Conservation (phyloP, 2,888 invertebrate genomes). For the Lycophotia porphyrea region DNA sequence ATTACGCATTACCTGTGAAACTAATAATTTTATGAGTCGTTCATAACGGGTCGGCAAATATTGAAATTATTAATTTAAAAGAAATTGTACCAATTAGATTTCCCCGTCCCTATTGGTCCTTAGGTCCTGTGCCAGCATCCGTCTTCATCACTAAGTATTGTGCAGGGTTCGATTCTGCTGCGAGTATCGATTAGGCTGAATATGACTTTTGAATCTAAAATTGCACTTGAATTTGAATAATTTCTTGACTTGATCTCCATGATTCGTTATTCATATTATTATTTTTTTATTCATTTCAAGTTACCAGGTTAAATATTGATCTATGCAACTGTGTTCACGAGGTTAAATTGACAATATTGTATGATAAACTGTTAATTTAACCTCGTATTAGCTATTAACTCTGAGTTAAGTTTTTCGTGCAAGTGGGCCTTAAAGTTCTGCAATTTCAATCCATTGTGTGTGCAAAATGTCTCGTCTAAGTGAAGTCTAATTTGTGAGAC, state of each 20-base stretch:
- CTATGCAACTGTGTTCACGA: no score
- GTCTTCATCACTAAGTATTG: background rate
- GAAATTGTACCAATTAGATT: background rate
- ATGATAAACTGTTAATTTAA: no score
- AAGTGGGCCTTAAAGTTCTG: no score
- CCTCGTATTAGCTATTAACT: no score
- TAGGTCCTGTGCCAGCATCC: background rate
- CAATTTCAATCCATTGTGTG: background rate
- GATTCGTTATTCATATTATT: background rate
- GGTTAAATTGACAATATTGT: no score
- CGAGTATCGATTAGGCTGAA: background rate
- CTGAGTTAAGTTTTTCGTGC: no score
- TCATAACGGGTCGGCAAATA: background rate
- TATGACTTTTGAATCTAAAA: background rate
- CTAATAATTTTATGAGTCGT: background rate
- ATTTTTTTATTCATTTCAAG: background rate
- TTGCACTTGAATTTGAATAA: background rate
- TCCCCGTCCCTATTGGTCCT: background rate
- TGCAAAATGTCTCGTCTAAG: background rate
- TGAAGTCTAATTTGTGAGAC: no score
- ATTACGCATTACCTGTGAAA: background rate
- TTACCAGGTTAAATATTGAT: background rate
- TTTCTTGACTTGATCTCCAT: background rate
- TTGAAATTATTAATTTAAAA: background rate
- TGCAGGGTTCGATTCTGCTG: background rate